Conservation (phyloP, 2,113 vertebrate species). For the Thalassoma bifasciatum region DNA sequence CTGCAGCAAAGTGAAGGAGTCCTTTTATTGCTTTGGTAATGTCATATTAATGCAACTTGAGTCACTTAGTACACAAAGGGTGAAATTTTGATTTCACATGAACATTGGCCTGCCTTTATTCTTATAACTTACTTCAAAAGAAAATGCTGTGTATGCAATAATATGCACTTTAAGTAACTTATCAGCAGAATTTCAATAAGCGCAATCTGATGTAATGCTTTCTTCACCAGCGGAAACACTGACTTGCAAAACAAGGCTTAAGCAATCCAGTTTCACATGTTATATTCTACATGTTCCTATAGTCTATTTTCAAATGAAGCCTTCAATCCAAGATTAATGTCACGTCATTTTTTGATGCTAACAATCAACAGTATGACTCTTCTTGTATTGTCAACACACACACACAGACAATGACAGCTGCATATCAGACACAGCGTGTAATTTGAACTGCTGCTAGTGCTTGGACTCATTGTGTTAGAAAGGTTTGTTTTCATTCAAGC, state of each 20-base stretch:
- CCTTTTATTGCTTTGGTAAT: conserved; percentile 12
- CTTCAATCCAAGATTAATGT: background rate
- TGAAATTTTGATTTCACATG: conserved; percentile 20
- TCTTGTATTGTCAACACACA: conserved; percentile 15
- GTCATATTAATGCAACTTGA: conserved; percentile 4
- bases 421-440: background rate
- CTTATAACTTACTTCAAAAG: background rate
- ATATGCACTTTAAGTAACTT: background rate
- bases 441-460: conserved; percentile 1
- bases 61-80: conserved; percentile 9
- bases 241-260: background rate
- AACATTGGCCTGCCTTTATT: background rate
- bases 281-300: background rate
- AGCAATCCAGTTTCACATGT: background rate
- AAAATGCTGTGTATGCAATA: background rate
- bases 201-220: conserved; percentile 27
- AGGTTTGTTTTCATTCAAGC: conserved; percentile 18
- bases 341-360: conserved; percentile 16
- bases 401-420: conserved; percentile 1
- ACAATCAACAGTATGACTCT: background rate
- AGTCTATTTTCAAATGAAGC: conserved; percentile 14
- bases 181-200: background rate
- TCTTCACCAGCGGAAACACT: conserved; percentile 30
- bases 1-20: conserved; percentile 17
- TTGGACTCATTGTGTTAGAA: background rate